phyloP scores from a whole-genome alignment of 2,888 invertebrate species.

The Eilema caniola region DNA sequence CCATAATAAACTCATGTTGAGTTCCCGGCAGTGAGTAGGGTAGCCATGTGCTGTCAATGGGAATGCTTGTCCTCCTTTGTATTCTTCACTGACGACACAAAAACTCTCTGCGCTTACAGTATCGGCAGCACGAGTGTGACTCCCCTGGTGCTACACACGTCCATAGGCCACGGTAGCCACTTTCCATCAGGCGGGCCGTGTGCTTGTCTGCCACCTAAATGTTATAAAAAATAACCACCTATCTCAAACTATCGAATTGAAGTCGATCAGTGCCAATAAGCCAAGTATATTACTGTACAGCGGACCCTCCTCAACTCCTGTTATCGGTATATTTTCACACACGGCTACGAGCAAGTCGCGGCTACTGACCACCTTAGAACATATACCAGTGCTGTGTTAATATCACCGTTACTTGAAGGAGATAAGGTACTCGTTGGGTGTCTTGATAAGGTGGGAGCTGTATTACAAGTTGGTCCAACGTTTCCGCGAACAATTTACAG shows the following conservation, averaged over 20 bases:
- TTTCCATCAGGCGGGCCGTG: too few species aligned
- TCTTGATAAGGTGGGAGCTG: constrained; percentile 40
- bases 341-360: constrained; percentile 51
- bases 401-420: constrained; percentile 14
- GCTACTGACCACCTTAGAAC: constrained; percentile 33
- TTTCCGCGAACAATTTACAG: constrained; percentile 59
- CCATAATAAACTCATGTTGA: too few species aligned
- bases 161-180: too few species aligned
- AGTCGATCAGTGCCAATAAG: constrained; percentile 31
- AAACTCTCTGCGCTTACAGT: too few species aligned
- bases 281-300: constrained; percentile 35
- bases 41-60: too few species aligned
- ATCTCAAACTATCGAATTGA: neutral
- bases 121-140: too few species aligned
- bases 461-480: constrained; percentile 60
- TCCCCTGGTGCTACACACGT: too few species aligned
- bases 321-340: constrained; percentile 54
- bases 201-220: too few species aligned
- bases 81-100: too few species aligned
- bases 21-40: too few species aligned
- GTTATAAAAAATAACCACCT: too few species aligned
- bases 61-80: too few species aligned
- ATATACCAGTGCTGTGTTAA: constrained; percentile 21
- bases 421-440: constrained; percentile 27
- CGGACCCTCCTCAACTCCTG: constrained; percentile 48